phyloP scores from a whole-genome alignment of 2,797 vertebrate genomes.

The Tamandua tetradactyla region DNA sequence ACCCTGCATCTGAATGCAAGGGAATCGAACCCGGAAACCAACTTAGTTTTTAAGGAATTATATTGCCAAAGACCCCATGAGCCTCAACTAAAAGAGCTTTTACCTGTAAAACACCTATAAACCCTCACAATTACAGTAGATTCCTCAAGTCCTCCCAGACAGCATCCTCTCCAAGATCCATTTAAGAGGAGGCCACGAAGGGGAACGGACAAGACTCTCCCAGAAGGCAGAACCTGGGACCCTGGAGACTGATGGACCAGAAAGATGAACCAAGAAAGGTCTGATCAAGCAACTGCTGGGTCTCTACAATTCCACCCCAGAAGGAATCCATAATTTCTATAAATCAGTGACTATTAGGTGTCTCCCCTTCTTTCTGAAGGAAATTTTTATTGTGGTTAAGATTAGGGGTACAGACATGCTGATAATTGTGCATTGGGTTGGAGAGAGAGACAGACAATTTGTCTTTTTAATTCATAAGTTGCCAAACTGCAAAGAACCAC shows the following conservation, averaged over 20 bases:
- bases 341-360: neutral
- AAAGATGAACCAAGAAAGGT: neutral
- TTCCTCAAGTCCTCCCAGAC: neutral
- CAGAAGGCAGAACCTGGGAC: neutral
- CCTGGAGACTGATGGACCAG: neutral
- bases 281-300: neutral
- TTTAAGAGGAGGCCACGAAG: neutral
- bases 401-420: neutral
- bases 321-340: neutral
- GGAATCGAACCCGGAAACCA: too few species aligned
- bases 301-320: neutral
- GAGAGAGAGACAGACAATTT: neutral
- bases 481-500: neutral
- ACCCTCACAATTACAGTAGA: neutral
- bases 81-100: neutral
- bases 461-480: neutral
- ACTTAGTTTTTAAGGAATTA: neutral
- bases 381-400: neutral
- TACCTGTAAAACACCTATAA: neutral
- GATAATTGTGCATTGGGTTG: neutral
- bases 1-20: too few species aligned
- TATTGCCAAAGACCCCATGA: neutral
- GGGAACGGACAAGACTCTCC: neutral
- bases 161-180: neutral
- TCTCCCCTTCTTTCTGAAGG: neutral